Conservation (phyloP, 2,888 invertebrate genomes). For the Microctonus aethiopoides region DNA sequence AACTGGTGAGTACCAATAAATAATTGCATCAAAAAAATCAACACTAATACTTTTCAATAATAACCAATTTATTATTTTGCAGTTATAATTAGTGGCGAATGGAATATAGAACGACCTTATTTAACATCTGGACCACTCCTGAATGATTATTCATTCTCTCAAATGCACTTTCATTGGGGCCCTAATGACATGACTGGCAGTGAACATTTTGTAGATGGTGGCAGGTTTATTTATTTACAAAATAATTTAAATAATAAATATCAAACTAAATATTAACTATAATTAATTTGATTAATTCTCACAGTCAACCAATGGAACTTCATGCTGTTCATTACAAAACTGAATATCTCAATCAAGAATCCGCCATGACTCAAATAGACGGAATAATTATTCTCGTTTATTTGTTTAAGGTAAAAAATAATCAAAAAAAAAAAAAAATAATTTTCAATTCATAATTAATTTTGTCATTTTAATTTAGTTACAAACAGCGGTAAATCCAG, state of each 20-base stretch:
- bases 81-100: constrained; percentile 75
- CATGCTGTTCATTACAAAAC: constrained; percentile 73
- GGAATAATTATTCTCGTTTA: constrained; percentile 72
- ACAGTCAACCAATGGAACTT: constrained; percentile 73
- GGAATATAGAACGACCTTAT: constrained; percentile 73
- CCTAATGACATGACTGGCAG: constrained; percentile 73
- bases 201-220: constrained; percentile 73
- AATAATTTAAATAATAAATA: too few species aligned
- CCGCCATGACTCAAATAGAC: constrained; percentile 72
- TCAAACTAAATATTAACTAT: too few species aligned
- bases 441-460: too few species aligned
- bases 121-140: constrained; percentile 72
- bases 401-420: constrained; percentile 69
- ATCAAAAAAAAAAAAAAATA: too few species aligned
- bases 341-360: constrained; percentile 72
- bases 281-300: too few species aligned
- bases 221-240: constrained; percentile 48
- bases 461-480: too few species aligned
- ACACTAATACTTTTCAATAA: not conserved
- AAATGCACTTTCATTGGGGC: constrained; percentile 80
- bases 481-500: constrained; percentile 68
- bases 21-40: too few species aligned
- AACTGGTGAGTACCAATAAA: constrained; percentile 67
- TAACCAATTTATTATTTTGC: constrained; percentile 30
- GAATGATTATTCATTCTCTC: constrained; percentile 74